A percentile compares a stretch with the other conserved stretches of the same genome.
Evolutionary conservation across 2,888 invertebrate species (phyloP).

Genomic region (Eupithecia dodoneata): DNA sequence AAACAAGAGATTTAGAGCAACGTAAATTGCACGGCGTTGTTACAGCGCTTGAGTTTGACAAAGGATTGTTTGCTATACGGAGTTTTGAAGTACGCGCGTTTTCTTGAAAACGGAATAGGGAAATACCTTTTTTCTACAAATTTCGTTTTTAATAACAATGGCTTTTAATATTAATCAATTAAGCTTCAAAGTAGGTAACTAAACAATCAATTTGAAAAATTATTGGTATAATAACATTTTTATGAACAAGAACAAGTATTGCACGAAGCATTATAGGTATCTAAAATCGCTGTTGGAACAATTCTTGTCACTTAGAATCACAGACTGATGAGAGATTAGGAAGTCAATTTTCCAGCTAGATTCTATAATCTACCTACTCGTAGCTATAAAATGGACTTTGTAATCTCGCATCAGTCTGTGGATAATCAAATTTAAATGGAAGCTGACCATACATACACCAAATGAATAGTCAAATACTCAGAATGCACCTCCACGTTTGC

Average conservation of each 20-base stretch:
- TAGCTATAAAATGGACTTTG: too few relatives aligned
- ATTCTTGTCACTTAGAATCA: too few relatives aligned
- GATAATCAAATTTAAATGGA: not conserved
- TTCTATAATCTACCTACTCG: too few relatives aligned
- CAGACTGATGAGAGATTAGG: too few relatives aligned
- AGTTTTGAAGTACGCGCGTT: slow-evolving; percentile 23
- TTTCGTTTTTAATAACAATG: not conserved
- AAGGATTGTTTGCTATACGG: slow-evolving; percentile 34
- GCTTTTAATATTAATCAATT: not conserved
- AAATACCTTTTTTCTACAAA: not conserved
- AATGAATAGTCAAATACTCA: slow-evolving; percentile 1
- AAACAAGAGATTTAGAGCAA: slow-evolving; percentile 42
- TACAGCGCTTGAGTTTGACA: slow-evolving; percentile 34
- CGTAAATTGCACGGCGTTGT: slow-evolving; percentile 42
- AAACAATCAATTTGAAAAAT: not conserved
- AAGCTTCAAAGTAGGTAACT: not conserved
- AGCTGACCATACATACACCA: not conserved
- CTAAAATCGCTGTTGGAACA: too few relatives aligned
- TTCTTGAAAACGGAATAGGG: slow-evolving; percentile 6
- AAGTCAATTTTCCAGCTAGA: too few relatives aligned
- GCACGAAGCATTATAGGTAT: too few relatives aligned
- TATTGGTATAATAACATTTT: too few relatives aligned
- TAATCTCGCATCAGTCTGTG: not conserved
- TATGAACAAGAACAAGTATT: too few relatives aligned
- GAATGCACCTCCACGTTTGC: slow-evolving; percentile 7